Percentiles rank a stretch among this genome's conserved stretches.
Evolutionary conservation across 2,113 vertebrate species (phyloP).

Genomic region (human): DNA sequence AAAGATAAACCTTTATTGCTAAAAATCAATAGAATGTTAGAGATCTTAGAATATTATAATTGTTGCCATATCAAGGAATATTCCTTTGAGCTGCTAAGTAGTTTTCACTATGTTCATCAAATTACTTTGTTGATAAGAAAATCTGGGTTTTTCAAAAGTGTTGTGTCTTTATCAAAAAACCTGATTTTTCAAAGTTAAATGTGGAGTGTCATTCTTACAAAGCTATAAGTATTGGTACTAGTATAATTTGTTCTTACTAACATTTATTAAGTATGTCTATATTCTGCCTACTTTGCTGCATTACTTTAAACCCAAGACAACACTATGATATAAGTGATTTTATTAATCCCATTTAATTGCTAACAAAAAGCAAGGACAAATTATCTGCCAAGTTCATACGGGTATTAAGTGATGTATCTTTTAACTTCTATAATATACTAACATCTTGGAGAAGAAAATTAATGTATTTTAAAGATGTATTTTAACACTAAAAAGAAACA

Average conservation of each 20-base stretch:
- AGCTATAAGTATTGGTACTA: not conserved
- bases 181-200: not conserved
- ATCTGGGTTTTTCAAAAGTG: not conserved
- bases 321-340: not conserved
- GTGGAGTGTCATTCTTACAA: not conserved
- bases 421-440: not conserved
- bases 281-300: not conserved
- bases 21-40: conserved; percentile 13
- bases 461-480: not conserved
- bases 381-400: not conserved
- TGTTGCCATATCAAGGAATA: not conserved
- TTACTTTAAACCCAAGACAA: not conserved
- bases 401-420: not conserved
- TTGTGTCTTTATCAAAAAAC: not conserved
- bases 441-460: not conserved
- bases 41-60: not conserved
- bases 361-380: not conserved
- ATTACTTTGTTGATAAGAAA: not conserved
- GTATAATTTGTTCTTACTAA: not conserved
- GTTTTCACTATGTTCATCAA: not conserved
- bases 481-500: not conserved
- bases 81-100: conserved; percentile 8
- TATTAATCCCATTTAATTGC: not conserved
- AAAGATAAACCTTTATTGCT: not conserved
- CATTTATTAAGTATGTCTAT: not conserved